These are phyloP conservation scores for Nesidiocoris tenuis DNA, from an alignment of 2,888 invertebrate genomes.

Conservation along the genomic window DNA sequence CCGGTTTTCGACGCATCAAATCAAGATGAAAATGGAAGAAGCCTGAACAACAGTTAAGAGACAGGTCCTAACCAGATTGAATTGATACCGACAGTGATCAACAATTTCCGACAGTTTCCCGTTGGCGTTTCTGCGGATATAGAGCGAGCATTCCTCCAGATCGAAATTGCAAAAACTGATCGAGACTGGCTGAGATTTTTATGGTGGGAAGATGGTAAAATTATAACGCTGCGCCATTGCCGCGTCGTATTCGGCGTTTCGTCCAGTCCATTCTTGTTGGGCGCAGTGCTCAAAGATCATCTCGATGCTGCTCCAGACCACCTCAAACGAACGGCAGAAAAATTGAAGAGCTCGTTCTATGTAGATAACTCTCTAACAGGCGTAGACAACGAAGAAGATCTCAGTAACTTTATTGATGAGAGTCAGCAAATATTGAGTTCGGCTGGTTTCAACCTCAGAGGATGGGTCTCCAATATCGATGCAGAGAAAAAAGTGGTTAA, in stretches of 20 bases:
- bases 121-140: constrained; percentile 49
- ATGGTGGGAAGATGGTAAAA: constrained; percentile 26
- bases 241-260: constrained; percentile 33
- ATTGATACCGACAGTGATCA: constrained; percentile 47
- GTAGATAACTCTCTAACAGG: constrained; percentile 40
- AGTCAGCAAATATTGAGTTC: neutral
- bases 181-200: constrained; percentile 30
- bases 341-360: constrained; percentile 25
- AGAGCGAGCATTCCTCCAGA: constrained; percentile 44
- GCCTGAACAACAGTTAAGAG: constrained; percentile 50
- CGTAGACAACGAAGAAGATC: constrained; percentile 21
- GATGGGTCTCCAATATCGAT: constrained; percentile 4
- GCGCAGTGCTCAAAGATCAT: constrained; percentile 43
- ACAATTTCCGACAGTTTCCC: constrained; percentile 48
- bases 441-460: constrained; percentile 13
- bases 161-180: constrained; percentile 13
- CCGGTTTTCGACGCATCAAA: constrained; percentile 12
- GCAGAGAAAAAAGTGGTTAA: constrained; percentile 17
- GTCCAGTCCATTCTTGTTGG: constrained; percentile 45
- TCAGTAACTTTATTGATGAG: constrained; percentile 18
- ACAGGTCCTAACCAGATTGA: constrained; percentile 50
- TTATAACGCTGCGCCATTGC: constrained; percentile 31
- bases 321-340: constrained; percentile 23
- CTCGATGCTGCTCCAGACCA: constrained; percentile 23
- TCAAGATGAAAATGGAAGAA: constrained; percentile 18